A percentile compares a stretch with the other conserved stretches of the same genome.
These are phyloP conservation scores for Strix uralensis DNA, from an alignment of 2,113 vertebrate genomes.

Conservation along the genomic window DNA sequence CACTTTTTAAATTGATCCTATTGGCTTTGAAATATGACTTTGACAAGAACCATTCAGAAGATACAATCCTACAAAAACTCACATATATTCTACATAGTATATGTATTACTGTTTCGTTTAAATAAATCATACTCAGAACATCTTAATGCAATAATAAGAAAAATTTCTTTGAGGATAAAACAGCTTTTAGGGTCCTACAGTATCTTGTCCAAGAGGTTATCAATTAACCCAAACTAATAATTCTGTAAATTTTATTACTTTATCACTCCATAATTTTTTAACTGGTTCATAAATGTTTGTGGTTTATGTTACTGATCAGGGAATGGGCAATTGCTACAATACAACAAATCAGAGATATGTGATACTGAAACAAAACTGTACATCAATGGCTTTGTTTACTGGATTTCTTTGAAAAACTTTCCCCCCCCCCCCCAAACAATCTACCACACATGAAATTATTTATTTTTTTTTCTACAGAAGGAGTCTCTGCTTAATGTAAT, in stretches of 20 bases:
- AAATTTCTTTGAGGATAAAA: neutral
- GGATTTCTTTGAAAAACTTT: neutral
- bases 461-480: neutral
- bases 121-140: neutral
- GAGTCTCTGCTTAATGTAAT: neutral
- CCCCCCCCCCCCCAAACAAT: neutral
- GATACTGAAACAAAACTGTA: neutral
- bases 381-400: neutral
- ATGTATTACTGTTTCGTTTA: neutral
- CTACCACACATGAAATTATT: neutral
- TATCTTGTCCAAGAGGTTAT: neutral
- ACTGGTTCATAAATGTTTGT: rapidly evolving
- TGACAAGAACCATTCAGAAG: neutral
- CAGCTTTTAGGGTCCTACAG: neutral
- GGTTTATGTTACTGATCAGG: neutral
- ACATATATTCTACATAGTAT: neutral
- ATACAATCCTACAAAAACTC: neutral
- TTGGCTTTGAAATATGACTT: neutral
- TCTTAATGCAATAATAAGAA: neutral
- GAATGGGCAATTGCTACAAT: neutral
- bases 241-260: neutral
- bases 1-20: neutral
- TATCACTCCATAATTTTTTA: neutral
- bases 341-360: neutral
- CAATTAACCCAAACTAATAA: neutral